Evolutionary conservation across 2,797 vertebrate species (phyloP).

Genomic region (Syncerus caffer): DNA sequence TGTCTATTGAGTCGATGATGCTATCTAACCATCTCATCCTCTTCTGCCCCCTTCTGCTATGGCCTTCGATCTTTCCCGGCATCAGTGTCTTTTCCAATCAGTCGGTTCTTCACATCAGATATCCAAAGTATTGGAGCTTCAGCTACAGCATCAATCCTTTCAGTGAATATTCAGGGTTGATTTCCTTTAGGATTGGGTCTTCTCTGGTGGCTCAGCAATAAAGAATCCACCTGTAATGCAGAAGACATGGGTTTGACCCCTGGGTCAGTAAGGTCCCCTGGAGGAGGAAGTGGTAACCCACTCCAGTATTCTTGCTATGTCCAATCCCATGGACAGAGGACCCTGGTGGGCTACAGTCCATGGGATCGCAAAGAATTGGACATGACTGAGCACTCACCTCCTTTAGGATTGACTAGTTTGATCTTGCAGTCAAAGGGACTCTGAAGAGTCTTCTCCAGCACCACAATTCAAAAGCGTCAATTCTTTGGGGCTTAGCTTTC

Average conservation of each 20-base stretch:
- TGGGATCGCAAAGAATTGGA: neutral
- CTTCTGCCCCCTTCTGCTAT: neutral
- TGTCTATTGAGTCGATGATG: neutral
- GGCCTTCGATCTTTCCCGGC: neutral
- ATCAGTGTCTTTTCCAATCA: neutral
- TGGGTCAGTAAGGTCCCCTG: neutral
- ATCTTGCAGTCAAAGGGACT: neutral
- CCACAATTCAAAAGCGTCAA: neutral
- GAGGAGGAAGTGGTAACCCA: neutral
- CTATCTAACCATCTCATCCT: neutral
- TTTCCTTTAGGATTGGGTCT: neutral
- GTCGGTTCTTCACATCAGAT: neutral
- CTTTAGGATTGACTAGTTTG: neutral
- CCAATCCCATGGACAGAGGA: neutral
- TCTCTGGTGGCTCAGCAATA: neutral
- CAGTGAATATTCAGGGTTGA: neutral
- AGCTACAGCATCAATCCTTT: neutral
- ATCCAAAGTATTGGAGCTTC: neutral
- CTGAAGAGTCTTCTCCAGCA: neutral
- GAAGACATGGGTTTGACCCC: neutral
- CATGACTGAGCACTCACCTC: neutral
- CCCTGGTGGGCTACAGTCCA: neutral
- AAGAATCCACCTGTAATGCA: neutral
- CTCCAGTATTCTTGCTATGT: neutral
- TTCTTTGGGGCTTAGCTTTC: neutral